A percentile compares a stretch with the other conserved stretches of the same genome.
These are phyloP conservation scores for Tetraodon nigroviridis DNA, from an alignment of 2,113 vertebrate species.

Conservation along the genomic window DNA sequence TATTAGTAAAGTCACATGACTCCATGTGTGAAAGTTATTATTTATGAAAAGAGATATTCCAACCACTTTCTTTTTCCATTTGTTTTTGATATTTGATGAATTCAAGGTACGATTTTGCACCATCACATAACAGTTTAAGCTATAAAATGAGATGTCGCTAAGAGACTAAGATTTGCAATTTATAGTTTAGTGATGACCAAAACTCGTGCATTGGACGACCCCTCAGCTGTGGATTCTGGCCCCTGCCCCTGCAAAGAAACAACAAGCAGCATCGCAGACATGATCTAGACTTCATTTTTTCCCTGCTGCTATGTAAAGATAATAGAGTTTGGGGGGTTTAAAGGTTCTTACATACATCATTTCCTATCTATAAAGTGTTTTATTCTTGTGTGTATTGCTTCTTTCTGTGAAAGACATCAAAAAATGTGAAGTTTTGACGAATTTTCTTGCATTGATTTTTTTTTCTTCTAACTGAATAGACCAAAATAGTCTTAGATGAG, in stretches of 20 bases:
- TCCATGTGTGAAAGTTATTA: conserved; percentile 30
- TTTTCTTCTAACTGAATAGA: conserved; percentile 61
- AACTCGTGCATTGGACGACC: conserved; percentile 49
- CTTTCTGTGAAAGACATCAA: conserved; percentile 89
- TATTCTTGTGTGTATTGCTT: conserved; percentile 69
- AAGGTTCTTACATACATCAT: conserved; percentile 32
- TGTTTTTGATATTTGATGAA: conserved; percentile 29
- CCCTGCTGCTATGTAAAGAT: conserved; percentile 75
- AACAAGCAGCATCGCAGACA: conserved; percentile 63
- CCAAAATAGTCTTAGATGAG: conserved; percentile 37
- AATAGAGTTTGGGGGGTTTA: conserved; percentile 43
- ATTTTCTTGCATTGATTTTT: conserved; percentile 56
- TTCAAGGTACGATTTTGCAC: conserved; percentile 18
- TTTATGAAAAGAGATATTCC: conserved; percentile 47
- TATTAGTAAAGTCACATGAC: conserved; percentile 62
- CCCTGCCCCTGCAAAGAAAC: conserved; percentile 40
- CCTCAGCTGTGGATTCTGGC: conserved; percentile 44
- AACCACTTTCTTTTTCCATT: conserved; percentile 34
- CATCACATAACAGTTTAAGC: conserved; percentile 11
- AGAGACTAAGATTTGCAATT: conserved; percentile 37
- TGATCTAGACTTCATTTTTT: conserved; percentile 50
- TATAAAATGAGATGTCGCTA: conserved; percentile 27
- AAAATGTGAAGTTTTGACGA: conserved; percentile 77
- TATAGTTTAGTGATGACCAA: conserved; percentile 51
- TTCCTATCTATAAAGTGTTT: conserved; percentile 38